Conservation (phyloP, 2,113 vertebrate species). For the Condylura cristata region DNA sequence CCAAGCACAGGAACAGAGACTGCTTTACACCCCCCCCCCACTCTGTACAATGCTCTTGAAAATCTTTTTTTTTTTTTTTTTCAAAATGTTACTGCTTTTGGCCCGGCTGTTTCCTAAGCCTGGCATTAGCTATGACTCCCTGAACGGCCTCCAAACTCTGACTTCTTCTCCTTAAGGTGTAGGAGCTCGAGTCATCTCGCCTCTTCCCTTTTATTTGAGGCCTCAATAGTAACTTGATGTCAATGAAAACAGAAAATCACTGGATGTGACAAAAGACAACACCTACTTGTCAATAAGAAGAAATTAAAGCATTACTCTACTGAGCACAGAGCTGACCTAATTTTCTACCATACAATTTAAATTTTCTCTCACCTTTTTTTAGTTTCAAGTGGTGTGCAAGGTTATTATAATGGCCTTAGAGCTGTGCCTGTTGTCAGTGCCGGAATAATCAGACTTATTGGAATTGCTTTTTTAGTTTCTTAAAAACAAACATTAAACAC, state of each 20-base stretch:
- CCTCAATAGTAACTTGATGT: constrained; percentile 38
- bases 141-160: constrained; percentile 56
- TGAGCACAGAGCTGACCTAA: constrained; percentile 62
- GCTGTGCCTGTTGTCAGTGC: constrained; percentile 76
- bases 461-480: constrained; percentile 73
- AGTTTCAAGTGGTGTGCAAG: constrained; percentile 76
- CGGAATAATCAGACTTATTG: constrained; percentile 76
- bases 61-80: constrained; percentile 34
- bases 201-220: constrained; percentile 49
- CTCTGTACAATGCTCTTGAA: constrained; percentile 16
- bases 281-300: constrained; percentile 57
- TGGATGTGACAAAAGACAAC: constrained; percentile 64
- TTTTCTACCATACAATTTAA: constrained; percentile 74
- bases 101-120: constrained; percentile 12
- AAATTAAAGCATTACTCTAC: constrained; percentile 73
- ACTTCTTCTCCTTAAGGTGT: neutral
- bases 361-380: constrained; percentile 78
- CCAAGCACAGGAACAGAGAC: constrained; percentile 4
- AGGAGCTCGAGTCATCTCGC: constrained; percentile 46
- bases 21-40: constrained; percentile 9
- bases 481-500: constrained; percentile 75
- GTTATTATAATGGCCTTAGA: constrained; percentile 76
- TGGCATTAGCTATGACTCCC: constrained; percentile 23
- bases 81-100: constrained; percentile 52
- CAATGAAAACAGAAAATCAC: constrained; percentile 71